Conservation (phyloP, 2,888 invertebrate genomes). For the Lucinisca nassula region DNA sequence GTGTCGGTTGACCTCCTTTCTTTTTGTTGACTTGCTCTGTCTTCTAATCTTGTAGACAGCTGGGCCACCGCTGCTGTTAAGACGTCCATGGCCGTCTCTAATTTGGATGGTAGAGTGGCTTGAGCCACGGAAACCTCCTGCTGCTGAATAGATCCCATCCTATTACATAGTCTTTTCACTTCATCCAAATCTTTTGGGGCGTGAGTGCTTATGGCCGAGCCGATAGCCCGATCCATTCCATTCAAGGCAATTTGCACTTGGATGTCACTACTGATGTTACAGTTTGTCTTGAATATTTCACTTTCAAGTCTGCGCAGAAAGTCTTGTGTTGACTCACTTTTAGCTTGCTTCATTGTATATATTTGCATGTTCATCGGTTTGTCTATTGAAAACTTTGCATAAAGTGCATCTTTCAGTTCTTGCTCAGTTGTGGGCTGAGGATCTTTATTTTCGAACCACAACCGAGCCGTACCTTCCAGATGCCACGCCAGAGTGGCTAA, state of each 20-base stretch:
- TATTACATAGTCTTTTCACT: not conserved
- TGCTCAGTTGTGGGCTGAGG: not conserved
- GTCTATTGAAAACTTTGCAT: not conserved
- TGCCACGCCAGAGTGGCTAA: slow-evolving; percentile 17
- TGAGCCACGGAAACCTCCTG: not conserved
- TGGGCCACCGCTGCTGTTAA: slow-evolving; percentile 34
- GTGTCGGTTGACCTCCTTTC: not conserved
- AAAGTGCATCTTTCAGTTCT: not conserved
- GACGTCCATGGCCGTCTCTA: slow-evolving; percentile 26
- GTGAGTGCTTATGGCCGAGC: slow-evolving; percentile 32
- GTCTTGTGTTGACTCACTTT: not conserved
- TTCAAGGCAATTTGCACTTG: slow-evolving; percentile 41
- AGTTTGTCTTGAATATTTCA: slow-evolving; percentile 11
- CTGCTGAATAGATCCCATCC: not conserved
- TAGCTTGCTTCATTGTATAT: not conserved
- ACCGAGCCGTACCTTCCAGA: slow-evolving; percentile 11
- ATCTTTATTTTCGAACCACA: not conserved
- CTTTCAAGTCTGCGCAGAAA: not conserved
- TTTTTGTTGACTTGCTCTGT: not conserved
- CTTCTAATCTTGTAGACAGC: not conserved
- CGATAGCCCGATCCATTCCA: slow-evolving; percentile 19
- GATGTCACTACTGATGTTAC: slow-evolving; percentile 1
- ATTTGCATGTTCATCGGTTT: not conserved
- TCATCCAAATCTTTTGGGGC: slow-evolving; percentile 24
- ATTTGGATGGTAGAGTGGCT: not conserved